These are phyloP conservation scores for Conus ventricosus DNA, from an alignment of 1,140 invertebrate genomes.

Conservation along the genomic window DNA sequence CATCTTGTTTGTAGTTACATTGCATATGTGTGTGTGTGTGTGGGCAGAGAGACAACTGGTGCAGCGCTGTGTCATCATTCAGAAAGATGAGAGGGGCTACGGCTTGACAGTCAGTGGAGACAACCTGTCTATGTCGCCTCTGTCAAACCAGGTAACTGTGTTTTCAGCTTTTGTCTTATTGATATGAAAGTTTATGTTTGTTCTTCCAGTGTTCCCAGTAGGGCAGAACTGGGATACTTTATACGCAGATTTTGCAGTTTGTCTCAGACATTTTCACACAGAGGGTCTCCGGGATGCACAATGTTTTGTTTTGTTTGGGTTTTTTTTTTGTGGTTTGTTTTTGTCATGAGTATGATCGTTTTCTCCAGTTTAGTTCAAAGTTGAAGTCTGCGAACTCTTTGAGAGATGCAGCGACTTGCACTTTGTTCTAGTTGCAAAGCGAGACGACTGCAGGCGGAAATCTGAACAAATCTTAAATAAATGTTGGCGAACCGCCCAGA, in stretches of 20 bases:
- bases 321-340: too few relatives aligned
- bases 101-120: conserved; percentile 98
- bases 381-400: too few relatives aligned
- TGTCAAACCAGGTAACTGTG: conserved; percentile 87
- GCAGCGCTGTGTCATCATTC: conserved; percentile 84
- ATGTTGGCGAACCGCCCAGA: too few relatives aligned
- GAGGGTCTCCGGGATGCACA: background rate
- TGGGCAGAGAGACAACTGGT: conserved; percentile 57
- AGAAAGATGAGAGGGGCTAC: conserved; percentile 94
- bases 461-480: too few relatives aligned
- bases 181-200: background rate
- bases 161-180: background rate
- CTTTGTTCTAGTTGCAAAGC: too few relatives aligned
- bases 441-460: too few relatives aligned
- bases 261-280: background rate
- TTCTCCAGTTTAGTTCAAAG: too few relatives aligned
- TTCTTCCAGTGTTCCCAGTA: background rate
- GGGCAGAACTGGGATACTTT: background rate
- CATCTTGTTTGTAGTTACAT: too few relatives aligned
- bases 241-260: background rate
- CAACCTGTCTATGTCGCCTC: conserved; percentile 97
- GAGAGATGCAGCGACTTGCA: too few relatives aligned
- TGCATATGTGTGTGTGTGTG: background rate
- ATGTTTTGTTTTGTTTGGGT: too few relatives aligned
- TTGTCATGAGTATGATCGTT: too few relatives aligned